Percentiles rank a stretch among this genome's conserved stretches.
phyloP scores from a whole-genome alignment of 2,888 invertebrate genomes.

The Arge pagana region DNA sequence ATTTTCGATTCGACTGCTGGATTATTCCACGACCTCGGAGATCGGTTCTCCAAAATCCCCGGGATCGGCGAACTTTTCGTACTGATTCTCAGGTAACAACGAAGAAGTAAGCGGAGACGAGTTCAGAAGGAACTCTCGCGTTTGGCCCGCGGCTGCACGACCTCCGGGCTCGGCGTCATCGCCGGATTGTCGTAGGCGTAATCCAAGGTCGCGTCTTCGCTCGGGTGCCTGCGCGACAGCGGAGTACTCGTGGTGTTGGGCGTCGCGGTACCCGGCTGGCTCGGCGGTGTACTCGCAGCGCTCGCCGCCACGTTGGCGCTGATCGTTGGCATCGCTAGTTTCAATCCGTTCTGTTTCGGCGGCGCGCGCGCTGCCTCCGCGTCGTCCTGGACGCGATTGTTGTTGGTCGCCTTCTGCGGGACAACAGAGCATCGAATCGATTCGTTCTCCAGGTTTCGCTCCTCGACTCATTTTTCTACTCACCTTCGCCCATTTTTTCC shows the following conservation, averaged over 20 bases:
- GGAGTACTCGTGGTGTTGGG: slow-evolving; percentile 73
- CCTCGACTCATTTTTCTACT: slow-evolving; percentile 17
- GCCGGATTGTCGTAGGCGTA: slow-evolving; percentile 81
- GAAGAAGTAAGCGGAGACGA: too few species aligned
- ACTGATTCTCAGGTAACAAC: too few species aligned
- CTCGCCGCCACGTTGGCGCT: slow-evolving; percentile 41
- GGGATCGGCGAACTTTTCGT: not conserved
- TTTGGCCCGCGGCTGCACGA: slow-evolving; percentile 43
- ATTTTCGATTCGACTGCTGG: too few species aligned
- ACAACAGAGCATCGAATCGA: not conserved
- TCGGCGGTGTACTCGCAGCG: slow-evolving; percentile 34
- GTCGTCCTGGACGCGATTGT: slow-evolving; percentile 42
- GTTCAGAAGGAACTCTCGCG: slow-evolving; percentile 50
- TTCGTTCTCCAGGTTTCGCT: not conserved
- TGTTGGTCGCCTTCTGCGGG: slow-evolving; percentile 36
- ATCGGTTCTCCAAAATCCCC: not conserved
- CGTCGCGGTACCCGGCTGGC: slow-evolving; percentile 65
- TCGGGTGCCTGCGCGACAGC: slow-evolving; percentile 73
- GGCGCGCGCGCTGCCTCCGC: slow-evolving; percentile 36
- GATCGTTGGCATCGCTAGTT: slow-evolving; percentile 49
- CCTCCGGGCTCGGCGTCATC: slow-evolving; percentile 67
- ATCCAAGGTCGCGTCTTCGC: slow-evolving; percentile 77
- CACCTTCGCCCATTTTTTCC: slow-evolving; percentile 44
- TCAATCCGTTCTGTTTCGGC: slow-evolving; percentile 42
- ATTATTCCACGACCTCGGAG: too few species aligned